These are phyloP conservation scores for Drosophila anceps DNA, from an alignment of 2,888 invertebrate genomes.

Conservation along the genomic window DNA sequence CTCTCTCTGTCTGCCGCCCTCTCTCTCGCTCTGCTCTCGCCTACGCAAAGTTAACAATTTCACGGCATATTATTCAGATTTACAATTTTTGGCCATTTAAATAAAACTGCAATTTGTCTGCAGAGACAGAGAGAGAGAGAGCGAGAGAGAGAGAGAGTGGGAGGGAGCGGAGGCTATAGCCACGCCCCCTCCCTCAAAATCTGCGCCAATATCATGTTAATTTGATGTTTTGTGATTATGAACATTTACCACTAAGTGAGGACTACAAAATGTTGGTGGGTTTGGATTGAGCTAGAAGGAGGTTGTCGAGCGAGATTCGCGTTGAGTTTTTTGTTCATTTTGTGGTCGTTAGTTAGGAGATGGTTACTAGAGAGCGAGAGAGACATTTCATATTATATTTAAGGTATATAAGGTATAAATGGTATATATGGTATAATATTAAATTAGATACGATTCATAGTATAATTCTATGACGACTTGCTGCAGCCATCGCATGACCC, in stretches of 20 bases:
- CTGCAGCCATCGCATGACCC: too few species aligned
- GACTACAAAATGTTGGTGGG: neutral
- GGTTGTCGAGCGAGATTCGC: too few species aligned
- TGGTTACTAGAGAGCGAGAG: neutral
- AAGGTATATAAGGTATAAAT: too few species aligned
- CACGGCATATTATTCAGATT: slow-evolving; percentile 82
- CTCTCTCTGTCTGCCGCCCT: neutral
- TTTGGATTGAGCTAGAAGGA: neutral
- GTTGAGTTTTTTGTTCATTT: neutral
- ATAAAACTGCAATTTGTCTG: slow-evolving; percentile 83
- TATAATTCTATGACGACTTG: too few species aligned
- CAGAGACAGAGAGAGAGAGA: neutral
- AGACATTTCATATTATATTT: too few species aligned
- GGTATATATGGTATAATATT: too few species aligned
- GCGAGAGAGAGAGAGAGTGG: neutral
- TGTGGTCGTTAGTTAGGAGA: neutral
- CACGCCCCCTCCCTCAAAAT: slow-evolving; percentile 3
- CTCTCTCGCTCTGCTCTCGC: neutral
- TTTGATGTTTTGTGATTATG: slow-evolving; percentile 72
- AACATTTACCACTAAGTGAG: slow-evolving; percentile 59
- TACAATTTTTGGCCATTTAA: slow-evolving; percentile 78
- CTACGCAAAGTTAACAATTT: slow-evolving; percentile 72
- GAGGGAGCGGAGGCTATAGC: neutral
- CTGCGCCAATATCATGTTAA: slow-evolving; percentile 53
- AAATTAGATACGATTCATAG: too few species aligned